These are phyloP conservation scores for Tokudaia muenninki DNA, from an alignment of 2,797 vertebrate species.

Conservation along the genomic window DNA sequence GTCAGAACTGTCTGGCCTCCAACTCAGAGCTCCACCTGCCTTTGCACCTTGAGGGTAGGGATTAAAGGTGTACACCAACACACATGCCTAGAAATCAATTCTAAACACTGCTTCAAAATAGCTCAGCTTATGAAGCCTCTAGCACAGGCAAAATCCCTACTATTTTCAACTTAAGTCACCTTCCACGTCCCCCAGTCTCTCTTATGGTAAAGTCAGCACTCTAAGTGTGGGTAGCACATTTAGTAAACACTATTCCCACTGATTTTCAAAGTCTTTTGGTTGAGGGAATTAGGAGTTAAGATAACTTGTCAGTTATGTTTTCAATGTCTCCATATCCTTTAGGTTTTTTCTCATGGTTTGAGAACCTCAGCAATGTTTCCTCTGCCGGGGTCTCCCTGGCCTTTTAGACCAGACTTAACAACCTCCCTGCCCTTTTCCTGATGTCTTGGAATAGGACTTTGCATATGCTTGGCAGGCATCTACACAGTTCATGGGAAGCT, in stretches of 20 bases:
- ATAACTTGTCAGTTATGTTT: neutral
- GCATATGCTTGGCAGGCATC: neutral
- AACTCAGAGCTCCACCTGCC: neutral
- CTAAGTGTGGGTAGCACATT: neutral
- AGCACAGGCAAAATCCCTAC: slow-evolving; percentile 26
- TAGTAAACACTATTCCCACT: slow-evolving; percentile 18
- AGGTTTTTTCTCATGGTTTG: slow-evolving; percentile 14
- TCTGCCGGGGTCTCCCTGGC: neutral
- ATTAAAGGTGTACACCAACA: neutral
- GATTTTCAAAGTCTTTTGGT: slow-evolving; percentile 8
- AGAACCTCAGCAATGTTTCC: neutral
- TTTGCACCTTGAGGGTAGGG: neutral
- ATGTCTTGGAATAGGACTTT: neutral
- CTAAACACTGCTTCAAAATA: slow-evolving; percentile 60
- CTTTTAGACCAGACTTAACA: neutral
- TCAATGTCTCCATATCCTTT: slow-evolving; percentile 17
- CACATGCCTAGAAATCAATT: slow-evolving; percentile 45
- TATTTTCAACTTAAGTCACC: slow-evolving; percentile 1
- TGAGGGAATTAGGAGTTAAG: neutral
- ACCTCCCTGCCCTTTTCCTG: neutral
- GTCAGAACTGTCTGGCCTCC: neutral
- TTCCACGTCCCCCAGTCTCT: neutral
- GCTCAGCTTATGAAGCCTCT: slow-evolving; percentile 25
- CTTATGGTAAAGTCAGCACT: neutral
- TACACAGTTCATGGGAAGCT: neutral